Evolutionary conservation across 2,113 vertebrate genomes (phyloP), one percentile per base, ranked within the genome.

Genomic region (Murina feae): DNA sequence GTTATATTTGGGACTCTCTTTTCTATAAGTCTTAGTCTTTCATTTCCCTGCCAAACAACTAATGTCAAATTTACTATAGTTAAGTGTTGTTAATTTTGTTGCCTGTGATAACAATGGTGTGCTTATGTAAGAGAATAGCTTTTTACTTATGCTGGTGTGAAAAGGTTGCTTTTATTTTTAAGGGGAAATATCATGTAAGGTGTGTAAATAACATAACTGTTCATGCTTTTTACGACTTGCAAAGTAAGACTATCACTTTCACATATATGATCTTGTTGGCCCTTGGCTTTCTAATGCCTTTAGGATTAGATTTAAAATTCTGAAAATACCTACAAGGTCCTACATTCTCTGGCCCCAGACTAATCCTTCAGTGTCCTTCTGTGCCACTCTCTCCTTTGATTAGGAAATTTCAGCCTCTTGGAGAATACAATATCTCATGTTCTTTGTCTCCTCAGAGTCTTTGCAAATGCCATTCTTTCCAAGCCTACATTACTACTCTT

Each of bases 221-320:
- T 84, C 51, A 72, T 53, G 10, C 53, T 82, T 65, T 72, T 65
- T 72, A 83, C 0, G 69, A 55, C 39, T 86, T 89, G 18, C 35
- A 55, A 91, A 82, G 74, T 90, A 91, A 95, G 91, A 83, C 51
- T 72, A 13, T 53, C 63, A 37, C 79, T 92, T 93, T 91, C 75
- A 44, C 0, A 47, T 49, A 51, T n/a, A 76, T 90, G 37, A 84
- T 75, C 76, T 83, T 55, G 16, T 66, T 88, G 72, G 90, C 16
- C 37, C 20, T 87, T 87, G 82, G 32, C 30, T 94, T 88, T 95
- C 53, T 32, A 55, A 82, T 20, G 17, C 16, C 28, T 4, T 82
- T 49, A 72, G 20, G 12, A 39, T 89, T 92, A 90, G 51, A 65
- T 71, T n/a, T 74, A 86, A 82, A 55, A 44, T 28, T 63, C 35